These are phyloP conservation scores for Chloroceryle amazona DNA, from an alignment of 2,797 vertebrate genomes.

Conservation along the genomic window DNA sequence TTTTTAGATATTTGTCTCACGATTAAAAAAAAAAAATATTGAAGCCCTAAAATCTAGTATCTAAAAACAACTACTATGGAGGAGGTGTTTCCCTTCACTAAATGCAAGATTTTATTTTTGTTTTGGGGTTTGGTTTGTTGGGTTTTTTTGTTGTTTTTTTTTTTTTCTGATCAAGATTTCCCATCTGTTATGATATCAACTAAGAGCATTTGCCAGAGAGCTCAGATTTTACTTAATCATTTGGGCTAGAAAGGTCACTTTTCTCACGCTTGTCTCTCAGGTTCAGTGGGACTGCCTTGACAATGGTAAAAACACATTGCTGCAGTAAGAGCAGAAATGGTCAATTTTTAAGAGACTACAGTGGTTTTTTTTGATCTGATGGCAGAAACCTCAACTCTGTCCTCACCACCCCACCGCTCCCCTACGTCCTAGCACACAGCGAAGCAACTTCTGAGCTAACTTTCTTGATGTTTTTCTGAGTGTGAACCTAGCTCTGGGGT, in stretches of 20 bases:
- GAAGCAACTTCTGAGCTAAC: not conserved
- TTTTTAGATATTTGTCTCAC: not conserved
- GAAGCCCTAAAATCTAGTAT: not conserved
- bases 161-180: constrained; percentile 9
- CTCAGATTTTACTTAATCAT: not conserved
- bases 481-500: not conserved
- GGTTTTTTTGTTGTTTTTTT: not conserved
- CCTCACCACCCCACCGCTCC: not conserved
- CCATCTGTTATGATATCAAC: constrained; percentile 35
- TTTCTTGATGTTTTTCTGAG: not conserved
- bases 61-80: constrained; percentile 12
- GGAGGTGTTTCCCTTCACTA: constrained; percentile 47
- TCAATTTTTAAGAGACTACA: not conserved
- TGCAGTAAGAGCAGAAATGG: not conserved
- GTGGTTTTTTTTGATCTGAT: not conserved
- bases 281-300: not conserved
- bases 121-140: not conserved
- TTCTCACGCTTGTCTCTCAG: not conserved
- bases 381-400: not conserved
- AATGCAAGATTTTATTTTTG: constrained; percentile 33
- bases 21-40: constrained; percentile 5
- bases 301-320: not conserved
- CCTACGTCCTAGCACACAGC: not conserved
- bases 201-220: constrained; percentile 5
- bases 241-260: not conserved